Conservation (phyloP, 2,113 vertebrate species). For the Chloroceryle aenea region DNA sequence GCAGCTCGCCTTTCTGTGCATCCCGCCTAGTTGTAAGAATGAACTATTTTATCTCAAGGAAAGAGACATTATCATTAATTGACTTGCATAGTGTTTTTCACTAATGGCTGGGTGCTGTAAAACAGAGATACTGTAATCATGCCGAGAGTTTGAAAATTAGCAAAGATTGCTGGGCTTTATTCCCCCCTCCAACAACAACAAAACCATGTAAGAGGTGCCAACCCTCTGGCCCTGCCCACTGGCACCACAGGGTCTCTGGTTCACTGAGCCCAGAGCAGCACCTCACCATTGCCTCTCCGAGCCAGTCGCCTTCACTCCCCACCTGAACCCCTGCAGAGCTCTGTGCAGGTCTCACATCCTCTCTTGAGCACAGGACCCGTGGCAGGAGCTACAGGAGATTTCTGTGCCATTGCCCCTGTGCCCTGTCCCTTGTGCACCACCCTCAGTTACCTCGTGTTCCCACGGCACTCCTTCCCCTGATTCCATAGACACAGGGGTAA, state of each 20-base stretch:
- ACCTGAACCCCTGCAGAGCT: not conserved
- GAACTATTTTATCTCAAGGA: slow-evolving; percentile 8
- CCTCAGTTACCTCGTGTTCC: not conserved
- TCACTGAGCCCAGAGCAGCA: not conserved
- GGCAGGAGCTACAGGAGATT: not conserved
- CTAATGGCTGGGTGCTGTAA: slow-evolving; percentile 41
- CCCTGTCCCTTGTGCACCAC: not conserved
- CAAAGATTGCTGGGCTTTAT: not conserved
- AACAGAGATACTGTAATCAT: not conserved
- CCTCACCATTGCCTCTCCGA: fast-evolving
- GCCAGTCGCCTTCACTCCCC: not conserved
- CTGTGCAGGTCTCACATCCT: not conserved
- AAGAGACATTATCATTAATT: slow-evolving; percentile 38
- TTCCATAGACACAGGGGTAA: not conserved
- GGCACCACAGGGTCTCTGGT: not conserved
- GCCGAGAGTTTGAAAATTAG: not conserved
- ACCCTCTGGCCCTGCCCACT: not conserved
- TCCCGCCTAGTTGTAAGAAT: not conserved
- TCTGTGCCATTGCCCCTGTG: fast-evolving
- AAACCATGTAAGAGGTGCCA: not conserved
- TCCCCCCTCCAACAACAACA: not conserved
- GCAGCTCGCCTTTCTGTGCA: not conserved
- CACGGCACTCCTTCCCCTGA: not conserved
- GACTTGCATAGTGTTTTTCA: not conserved
- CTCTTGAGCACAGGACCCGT: not conserved